A percentile compares a stretch with the other conserved stretches of the same genome.
These are phyloP conservation scores for Tortricodes alternella DNA, from an alignment of 2,888 invertebrate species.

Conservation along the genomic window DNA sequence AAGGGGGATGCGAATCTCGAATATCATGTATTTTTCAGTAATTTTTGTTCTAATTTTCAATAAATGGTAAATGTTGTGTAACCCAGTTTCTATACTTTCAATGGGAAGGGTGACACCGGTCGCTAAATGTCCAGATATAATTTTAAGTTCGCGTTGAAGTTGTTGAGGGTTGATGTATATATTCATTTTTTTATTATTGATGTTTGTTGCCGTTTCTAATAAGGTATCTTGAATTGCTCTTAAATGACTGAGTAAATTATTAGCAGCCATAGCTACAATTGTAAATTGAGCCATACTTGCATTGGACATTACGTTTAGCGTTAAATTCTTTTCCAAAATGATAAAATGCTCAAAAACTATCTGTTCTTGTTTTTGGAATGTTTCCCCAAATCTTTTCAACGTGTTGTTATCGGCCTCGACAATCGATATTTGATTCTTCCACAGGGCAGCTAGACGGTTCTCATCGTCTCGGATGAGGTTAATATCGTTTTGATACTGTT, in stretches of 20 bases:
- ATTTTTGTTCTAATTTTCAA: not conserved
- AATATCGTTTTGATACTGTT: constrained; percentile 29
- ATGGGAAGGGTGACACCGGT: not conserved
- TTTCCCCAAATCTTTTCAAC: constrained; percentile 5
- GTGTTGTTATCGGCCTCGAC: constrained; percentile 18
- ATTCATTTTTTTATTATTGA: not conserved
- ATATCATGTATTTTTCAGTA: not conserved
- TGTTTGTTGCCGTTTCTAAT: not conserved
- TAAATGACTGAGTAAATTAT: constrained; percentile 11
- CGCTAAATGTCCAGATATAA: not conserved
- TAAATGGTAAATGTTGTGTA: not conserved
- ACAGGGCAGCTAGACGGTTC: constrained; percentile 6
- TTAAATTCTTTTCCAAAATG: not conserved
- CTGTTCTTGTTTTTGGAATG: constrained; percentile 18
- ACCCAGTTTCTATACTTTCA: not conserved
- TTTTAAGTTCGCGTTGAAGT: not conserved
- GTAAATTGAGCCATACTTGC: not conserved
- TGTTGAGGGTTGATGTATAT: not conserved
- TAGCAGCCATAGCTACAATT: constrained; percentile 2
- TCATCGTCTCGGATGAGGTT: constrained; percentile 2
- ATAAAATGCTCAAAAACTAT: constrained; percentile 15
- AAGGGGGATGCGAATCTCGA: not conserved
- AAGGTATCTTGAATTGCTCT: not conserved
- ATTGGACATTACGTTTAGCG: not conserved
- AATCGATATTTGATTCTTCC: constrained; percentile 22